Percentiles rank a stretch among this genome's conserved stretches.
These are phyloP conservation scores for Drosophila imparisetae DNA, from an alignment of 2,888 invertebrate genomes.

Conservation along the genomic window DNA sequence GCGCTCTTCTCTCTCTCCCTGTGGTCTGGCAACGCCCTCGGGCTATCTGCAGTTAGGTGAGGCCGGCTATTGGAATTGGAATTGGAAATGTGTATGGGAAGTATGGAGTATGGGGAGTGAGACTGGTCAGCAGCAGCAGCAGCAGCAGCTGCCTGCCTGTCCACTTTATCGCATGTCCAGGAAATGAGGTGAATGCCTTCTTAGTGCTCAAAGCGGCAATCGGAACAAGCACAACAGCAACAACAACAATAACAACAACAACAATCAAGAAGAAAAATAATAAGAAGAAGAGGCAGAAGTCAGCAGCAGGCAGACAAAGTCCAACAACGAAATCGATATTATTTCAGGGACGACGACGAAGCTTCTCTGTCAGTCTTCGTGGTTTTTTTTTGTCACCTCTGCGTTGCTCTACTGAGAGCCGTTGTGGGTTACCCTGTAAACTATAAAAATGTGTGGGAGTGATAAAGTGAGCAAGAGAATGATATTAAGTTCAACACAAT, in stretches of 20 bases:
- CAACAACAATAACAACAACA: slow-evolving; percentile 2
- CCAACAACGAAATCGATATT: slow-evolving; percentile 76
- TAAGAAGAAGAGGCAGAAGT: slow-evolving; percentile 25
- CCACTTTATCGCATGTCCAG: slow-evolving; percentile 58
- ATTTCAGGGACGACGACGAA: slow-evolving; percentile 72
- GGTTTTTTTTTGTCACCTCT: slow-evolving; percentile 26
- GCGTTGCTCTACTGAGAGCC: not conserved
- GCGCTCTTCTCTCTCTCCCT: not conserved
- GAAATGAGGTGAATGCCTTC: slow-evolving; percentile 80
- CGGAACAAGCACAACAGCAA: slow-evolving; percentile 59
- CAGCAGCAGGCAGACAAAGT: slow-evolving; percentile 50
- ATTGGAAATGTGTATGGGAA: not conserved
- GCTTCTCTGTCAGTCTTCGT: slow-evolving; percentile 40
- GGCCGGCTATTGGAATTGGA: slow-evolving; percentile 11
- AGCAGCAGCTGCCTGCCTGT: slow-evolving; percentile 29
- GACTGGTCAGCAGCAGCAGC: slow-evolving; percentile 39
- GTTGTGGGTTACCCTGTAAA: slow-evolving; percentile 6
- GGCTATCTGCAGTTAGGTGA: slow-evolving; percentile 36
- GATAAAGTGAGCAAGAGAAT: not conserved
- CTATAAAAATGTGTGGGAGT: not conserved
- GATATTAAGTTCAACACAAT: not conserved
- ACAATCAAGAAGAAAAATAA: not conserved
- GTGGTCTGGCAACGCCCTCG: slow-evolving; percentile 44
- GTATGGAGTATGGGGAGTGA: not conserved
- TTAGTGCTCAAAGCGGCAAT: slow-evolving; percentile 63